Percentiles rank a stretch among this genome's conserved stretches.
Evolutionary conservation across 2,888 invertebrate species (phyloP).

Genomic region (Folsomia candida): DNA sequence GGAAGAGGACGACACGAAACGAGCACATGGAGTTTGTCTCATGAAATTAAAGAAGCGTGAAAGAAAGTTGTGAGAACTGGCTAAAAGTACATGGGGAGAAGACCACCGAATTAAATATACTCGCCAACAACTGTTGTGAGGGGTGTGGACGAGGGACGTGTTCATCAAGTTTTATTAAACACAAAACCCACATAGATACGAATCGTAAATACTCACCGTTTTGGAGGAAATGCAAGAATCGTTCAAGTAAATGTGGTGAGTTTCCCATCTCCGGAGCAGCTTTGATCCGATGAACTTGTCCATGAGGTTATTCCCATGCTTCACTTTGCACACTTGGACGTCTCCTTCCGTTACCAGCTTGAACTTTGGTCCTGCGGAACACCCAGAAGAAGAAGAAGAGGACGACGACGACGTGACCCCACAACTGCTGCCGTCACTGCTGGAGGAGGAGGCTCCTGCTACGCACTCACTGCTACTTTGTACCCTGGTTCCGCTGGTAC

Average conservation of each 20-base stretch:
- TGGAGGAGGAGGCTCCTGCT: slow-evolving; percentile 2
- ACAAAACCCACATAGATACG: no score
- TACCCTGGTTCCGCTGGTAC: slow-evolving; percentile 11
- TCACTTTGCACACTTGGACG: slow-evolving; percentile 71
- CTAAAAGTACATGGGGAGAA: no score
- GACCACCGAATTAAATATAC: no score
- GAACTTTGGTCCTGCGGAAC: slow-evolving; percentile 61
- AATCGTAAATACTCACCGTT: slow-evolving; percentile 68
- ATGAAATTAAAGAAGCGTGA: no score
- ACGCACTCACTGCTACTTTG: slow-evolving; percentile 17
- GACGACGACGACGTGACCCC: background rate
- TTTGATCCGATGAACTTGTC: slow-evolving; percentile 75
- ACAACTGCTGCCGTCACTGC: background rate
- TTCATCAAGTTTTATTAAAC: no score
- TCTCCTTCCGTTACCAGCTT: slow-evolving; percentile 71
- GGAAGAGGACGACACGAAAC: no score
- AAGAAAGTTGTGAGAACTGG: no score
- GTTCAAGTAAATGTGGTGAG: slow-evolving; percentile 67
- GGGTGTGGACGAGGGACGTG: no score
- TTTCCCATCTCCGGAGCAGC: slow-evolving; percentile 74
- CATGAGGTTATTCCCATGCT: slow-evolving; percentile 73
- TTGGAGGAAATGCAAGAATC: slow-evolving; percentile 69
- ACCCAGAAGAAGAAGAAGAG: slow-evolving; percentile 52
- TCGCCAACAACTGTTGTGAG: no score
- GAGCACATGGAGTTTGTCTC: no score